Evolutionary conservation across 2,888 invertebrate genomes (phyloP).

Genomic region (Phengaris arion): DNA sequence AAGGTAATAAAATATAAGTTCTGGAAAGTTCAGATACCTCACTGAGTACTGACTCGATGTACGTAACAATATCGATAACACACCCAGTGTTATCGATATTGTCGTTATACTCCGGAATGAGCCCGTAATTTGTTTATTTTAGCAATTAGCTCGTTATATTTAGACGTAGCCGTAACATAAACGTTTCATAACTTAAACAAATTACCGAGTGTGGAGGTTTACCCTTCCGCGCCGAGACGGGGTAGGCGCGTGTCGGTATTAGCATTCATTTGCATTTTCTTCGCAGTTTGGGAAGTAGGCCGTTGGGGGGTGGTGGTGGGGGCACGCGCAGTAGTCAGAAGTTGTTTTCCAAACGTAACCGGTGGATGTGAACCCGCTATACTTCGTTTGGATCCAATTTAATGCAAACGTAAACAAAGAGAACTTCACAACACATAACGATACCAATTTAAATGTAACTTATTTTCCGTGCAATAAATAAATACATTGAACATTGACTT

Average conservation of each 20-base stretch:
- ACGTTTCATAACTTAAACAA: constrained; percentile 29
- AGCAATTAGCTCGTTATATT: constrained; percentile 16
- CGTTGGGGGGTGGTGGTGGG: constrained; percentile 31
- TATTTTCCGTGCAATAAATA: too few relatives aligned
- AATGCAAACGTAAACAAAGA: too few relatives aligned
- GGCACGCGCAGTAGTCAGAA: not conserved
- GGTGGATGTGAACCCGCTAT: too few relatives aligned
- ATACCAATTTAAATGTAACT: too few relatives aligned
- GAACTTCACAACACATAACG: too few relatives aligned
- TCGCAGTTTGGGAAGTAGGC: constrained; percentile 34
- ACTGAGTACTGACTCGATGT: not conserved
- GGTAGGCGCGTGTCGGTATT: constrained; percentile 45
- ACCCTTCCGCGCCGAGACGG: constrained; percentile 1
- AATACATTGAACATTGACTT: too few relatives aligned
- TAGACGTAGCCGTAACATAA: constrained; percentile 21
- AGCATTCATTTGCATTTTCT: constrained; percentile 57
- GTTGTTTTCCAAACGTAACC: too few relatives aligned
- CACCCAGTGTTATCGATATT: too few relatives aligned
- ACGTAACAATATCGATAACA: not conserved
- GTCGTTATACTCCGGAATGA: not conserved
- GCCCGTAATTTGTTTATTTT: constrained; percentile 12
- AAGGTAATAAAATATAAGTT: not conserved
- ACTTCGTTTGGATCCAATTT: too few relatives aligned
- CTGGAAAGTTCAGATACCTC: not conserved
- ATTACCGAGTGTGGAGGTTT: constrained; percentile 26